These are phyloP conservation scores for Ataeniobius toweri DNA, from an alignment of 2,797 vertebrate species.

Conservation along the genomic window DNA sequence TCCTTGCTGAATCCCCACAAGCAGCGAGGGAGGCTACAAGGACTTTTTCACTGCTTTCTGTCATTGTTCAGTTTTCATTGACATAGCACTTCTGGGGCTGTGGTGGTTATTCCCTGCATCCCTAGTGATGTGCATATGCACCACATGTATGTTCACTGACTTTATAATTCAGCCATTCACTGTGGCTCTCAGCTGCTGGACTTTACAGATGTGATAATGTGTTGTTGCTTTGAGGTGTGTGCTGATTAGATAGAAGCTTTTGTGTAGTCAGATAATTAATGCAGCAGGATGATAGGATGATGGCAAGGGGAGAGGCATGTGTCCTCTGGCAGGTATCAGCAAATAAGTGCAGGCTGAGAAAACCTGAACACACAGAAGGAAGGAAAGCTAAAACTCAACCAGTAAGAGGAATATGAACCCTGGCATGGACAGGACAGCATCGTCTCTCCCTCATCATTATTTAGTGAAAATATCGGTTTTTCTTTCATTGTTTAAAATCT, in stretches of 20 bases:
- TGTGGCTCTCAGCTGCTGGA: conserved; percentile 21
- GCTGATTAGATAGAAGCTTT: conserved; percentile 41
- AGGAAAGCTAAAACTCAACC: not conserved
- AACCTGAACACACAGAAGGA: not conserved
- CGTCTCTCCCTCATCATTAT: not conserved
- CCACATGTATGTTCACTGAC: conserved; percentile 58
- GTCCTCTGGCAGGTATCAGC: not conserved
- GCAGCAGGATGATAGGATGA: conserved; percentile 29
- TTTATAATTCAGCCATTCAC: conserved; percentile 43
- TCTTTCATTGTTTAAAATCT: not conserved
- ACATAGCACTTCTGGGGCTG: conserved; percentile 60
- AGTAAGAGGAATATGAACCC: not conserved
- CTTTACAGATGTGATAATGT: conserved; percentile 21
- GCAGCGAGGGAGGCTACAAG: conserved; percentile 35
- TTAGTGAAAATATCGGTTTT: not conserved
- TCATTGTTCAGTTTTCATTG: conserved; percentile 70
- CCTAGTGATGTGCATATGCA: conserved; percentile 37
- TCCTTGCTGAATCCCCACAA: conserved; percentile 45
- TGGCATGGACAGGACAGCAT: not conserved
- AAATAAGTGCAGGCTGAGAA: not conserved
- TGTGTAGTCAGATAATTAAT: conserved; percentile 35
- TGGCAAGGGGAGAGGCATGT: conserved; percentile 15
- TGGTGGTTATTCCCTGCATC: conserved; percentile 41
- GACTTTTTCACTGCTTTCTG: conserved; percentile 49
- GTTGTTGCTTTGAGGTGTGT: conserved; percentile 25